A percentile compares a stretch with the other conserved stretches of the same genome.
Conservation (phyloP, 2,888 invertebrate genomes). For the Diadegma fenestrale region DNA sequence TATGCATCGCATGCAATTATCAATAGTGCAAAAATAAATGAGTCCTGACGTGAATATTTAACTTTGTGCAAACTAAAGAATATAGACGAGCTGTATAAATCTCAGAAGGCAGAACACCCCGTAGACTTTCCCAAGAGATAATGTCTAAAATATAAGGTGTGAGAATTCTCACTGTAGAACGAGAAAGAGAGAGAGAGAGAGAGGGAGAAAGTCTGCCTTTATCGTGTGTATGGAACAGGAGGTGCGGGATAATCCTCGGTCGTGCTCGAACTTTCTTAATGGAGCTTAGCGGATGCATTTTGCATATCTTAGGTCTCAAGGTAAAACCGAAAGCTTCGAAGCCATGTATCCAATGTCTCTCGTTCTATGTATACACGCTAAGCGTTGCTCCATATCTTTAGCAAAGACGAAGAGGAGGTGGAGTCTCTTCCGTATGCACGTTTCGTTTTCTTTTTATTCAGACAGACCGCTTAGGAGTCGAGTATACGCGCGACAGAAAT, state of each 20-base stretch:
- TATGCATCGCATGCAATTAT: constrained; percentile 1
- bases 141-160: constrained; percentile 41
- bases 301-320: constrained; percentile 62
- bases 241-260: constrained; percentile 56
- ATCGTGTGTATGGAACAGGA: constrained; percentile 33
- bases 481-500: constrained; percentile 29
- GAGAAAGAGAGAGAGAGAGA: constrained; percentile 5
- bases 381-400: constrained; percentile 19
- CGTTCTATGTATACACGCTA: constrained; percentile 14
- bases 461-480: constrained; percentile 4
- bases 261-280: constrained; percentile 70
- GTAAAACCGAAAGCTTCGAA: constrained; percentile 64
- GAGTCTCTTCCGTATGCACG: constrained; percentile 34
- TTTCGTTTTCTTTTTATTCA: constrained; percentile 24
- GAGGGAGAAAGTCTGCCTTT: not conserved
- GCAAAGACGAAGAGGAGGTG: not conserved
- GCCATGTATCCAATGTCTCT: constrained; percentile 51
- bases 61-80: constrained; percentile 33
- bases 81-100: constrained; percentile 57
- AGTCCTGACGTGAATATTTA: constrained; percentile 55
- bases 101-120: constrained; percentile 41
- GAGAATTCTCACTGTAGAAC: constrained; percentile 46
- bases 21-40: not conserved
- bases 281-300: constrained; percentile 69
- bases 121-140: constrained; percentile 51